phyloP scores from a whole-genome alignment of 2,113 vertebrate species.

The Ceyx cyanopectus region DNA sequence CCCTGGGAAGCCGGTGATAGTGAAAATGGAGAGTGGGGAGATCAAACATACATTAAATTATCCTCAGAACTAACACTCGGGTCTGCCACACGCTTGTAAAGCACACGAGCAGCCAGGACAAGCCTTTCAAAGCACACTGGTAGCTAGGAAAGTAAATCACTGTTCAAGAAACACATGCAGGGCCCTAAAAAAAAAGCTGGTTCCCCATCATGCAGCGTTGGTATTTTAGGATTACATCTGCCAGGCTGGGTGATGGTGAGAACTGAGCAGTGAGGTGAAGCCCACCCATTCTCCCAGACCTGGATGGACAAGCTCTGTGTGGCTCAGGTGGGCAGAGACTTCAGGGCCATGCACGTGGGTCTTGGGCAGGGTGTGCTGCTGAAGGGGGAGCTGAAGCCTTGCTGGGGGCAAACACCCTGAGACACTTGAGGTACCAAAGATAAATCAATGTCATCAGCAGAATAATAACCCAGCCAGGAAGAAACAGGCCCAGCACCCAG shows the following conservation, averaged over 20 bases:
- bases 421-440: neutral
- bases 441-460: neutral
- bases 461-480: neutral
- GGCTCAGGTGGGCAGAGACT: neutral
- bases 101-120: neutral
- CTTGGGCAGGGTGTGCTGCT: neutral
- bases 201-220: neutral
- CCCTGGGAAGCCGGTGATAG: neutral
- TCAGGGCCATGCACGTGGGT: neutral
- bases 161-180: neutral
- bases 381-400: neutral
- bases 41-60: neutral
- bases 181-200: neutral
- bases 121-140: neutral
- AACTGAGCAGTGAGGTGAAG: neutral
- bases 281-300: neutral
- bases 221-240: neutral
- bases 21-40: slow-evolving; percentile 5
- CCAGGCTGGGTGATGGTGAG: neutral
- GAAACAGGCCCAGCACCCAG: neutral
- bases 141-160: neutral
- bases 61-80: neutral
- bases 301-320: neutral
- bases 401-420: neutral
- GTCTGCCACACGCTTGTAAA: neutral